Evolutionary conservation across 2,888 invertebrate species (phyloP).

Genomic region (Lasius platythorax): DNA sequence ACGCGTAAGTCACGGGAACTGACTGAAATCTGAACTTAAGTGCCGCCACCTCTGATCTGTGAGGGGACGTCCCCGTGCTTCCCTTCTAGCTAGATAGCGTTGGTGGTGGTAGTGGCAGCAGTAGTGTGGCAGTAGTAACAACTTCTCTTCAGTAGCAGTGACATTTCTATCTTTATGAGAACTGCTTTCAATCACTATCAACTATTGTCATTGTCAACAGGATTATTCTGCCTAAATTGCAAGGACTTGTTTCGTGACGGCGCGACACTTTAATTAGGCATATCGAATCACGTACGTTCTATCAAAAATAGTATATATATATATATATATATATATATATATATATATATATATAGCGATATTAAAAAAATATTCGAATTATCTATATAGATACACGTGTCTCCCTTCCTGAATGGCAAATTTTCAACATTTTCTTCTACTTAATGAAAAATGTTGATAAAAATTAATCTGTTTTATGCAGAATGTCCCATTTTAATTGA

Average conservation of each 20-base stretch:
- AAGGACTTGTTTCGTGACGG: neutral
- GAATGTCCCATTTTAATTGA: too few species aligned
- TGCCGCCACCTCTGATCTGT: constrained; percentile 84
- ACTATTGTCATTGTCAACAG: constrained; percentile 33
- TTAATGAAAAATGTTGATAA: too few species aligned
- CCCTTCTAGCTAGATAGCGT: constrained; percentile 61
- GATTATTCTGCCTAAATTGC: constrained; percentile 63
- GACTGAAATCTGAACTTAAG: constrained; percentile 84
- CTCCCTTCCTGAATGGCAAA: neutral
- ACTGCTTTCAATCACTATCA: constrained; percentile 71
- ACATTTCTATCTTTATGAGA: constrained; percentile 70
- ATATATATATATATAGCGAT: neutral
- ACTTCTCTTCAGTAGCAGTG: constrained; percentile 57
- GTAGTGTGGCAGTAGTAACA: constrained; percentile 42
- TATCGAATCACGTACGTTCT: neutral
- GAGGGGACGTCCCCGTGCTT: constrained; percentile 79
- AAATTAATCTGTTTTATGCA: too few species aligned
- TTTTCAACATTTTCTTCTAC: neutral
- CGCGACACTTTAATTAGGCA: constrained; percentile 9
- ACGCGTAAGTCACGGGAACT: constrained; percentile 83
- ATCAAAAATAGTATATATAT: neutral
- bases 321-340: too few species aligned
- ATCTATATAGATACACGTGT: neutral
- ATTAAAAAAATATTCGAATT: constrained; percentile 9
- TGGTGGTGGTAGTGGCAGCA: constrained; percentile 52